phyloP scores from a whole-genome alignment of 2,113 vertebrate genomes.

The Pelecanus crispus region DNA sequence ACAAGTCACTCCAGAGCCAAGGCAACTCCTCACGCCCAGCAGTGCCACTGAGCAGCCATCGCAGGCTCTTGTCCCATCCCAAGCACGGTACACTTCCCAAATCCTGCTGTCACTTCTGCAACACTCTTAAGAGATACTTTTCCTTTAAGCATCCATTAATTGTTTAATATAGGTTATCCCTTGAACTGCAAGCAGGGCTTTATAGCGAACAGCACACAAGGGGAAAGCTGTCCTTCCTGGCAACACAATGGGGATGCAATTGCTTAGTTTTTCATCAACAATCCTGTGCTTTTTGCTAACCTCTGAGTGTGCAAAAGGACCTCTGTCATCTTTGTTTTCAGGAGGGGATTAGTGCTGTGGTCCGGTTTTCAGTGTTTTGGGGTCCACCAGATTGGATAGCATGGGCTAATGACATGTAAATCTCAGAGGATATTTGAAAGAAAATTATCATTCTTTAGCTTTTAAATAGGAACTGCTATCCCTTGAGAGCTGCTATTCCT shows the following conservation, averaged over 20 bases:
- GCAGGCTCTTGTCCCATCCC: neutral
- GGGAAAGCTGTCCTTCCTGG: neutral
- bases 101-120: neutral
- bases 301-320: neutral
- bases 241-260: neutral
- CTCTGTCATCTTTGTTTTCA: neutral
- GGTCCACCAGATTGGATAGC: neutral
- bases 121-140: neutral
- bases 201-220: neutral
- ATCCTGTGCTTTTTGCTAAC: neutral
- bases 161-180: neutral
- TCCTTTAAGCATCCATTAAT: neutral
- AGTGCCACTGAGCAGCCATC: neutral
- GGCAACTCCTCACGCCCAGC: neutral
- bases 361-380: neutral
- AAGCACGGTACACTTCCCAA: neutral
- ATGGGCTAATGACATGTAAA: slow-evolving; percentile 21
- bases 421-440: slow-evolving; percentile 27
- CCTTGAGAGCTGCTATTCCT: slow-evolving; percentile 9
- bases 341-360: neutral
- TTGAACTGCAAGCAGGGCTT: neutral
- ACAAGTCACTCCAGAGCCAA: fast-evolving
- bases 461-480: slow-evolving; percentile 10
- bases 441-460: slow-evolving; percentile 30
- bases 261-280: neutral